Evolutionary conservation across 1,140 invertebrate genomes (phyloP).

Genomic region (Phortica variegata): DNA sequence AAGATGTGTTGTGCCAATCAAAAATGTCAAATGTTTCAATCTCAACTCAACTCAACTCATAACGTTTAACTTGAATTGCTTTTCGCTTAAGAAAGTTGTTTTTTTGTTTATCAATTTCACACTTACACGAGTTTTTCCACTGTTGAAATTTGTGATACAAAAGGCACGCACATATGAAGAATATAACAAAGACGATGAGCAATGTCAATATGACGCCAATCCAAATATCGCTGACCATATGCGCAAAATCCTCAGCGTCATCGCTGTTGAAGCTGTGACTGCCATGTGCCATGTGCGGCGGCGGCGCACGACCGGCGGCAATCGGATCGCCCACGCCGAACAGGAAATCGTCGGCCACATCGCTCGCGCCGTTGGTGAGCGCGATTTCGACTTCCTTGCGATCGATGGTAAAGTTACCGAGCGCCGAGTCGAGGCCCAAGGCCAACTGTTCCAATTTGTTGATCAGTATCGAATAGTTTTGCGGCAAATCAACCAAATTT

Average conservation of each 20-base stretch:
- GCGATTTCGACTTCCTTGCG: constrained; percentile 49
- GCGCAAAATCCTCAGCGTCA: constrained; percentile 46
- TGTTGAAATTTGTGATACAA: constrained; percentile 68
- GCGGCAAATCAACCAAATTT: constrained; percentile 43
- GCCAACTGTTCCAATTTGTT: constrained; percentile 53
- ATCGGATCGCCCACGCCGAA: constrained; percentile 25
- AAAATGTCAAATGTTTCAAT: no score
- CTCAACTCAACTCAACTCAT: no score
- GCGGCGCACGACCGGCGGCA: constrained; percentile 31
- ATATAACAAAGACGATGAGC: constrained; percentile 63
- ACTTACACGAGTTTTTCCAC: constrained; percentile 67
- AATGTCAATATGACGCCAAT: constrained; percentile 64
- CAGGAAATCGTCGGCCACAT: constrained; percentile 34
- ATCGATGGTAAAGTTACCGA: constrained; percentile 47
- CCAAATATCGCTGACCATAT: constrained; percentile 62
- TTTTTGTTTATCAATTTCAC: constrained; percentile 6
- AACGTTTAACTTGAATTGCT: no score
- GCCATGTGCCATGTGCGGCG: constrained; percentile 30
- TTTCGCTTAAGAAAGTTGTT: no score
- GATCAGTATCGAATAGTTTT: constrained; percentile 55
- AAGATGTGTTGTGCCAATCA: no score
- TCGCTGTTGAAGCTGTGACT: constrained; percentile 38
- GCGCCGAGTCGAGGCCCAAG: constrained; percentile 42
- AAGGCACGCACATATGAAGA: constrained; percentile 65
- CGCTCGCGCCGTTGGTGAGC: constrained; percentile 32